Base-by-base conservation (phyloP, 2,113 vertebrate species). In the Scomber scombrus region DNA sequence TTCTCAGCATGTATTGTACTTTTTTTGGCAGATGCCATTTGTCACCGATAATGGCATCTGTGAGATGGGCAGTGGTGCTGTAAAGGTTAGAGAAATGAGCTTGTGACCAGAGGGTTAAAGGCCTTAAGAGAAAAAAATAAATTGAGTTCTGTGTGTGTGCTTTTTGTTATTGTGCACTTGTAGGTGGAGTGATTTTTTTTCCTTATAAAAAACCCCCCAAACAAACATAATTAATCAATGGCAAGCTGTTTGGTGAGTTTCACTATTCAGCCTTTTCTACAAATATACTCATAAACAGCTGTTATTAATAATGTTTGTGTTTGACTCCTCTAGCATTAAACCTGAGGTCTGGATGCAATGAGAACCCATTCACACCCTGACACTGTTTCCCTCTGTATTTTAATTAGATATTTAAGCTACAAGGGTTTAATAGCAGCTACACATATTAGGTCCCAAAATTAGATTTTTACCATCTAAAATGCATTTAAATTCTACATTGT, bases 291-390 rank as follows among this genome's bases (percentile, higher is more conserved):
- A 51, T 21, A 0, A 43, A 45, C 34, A 45, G 11, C 43, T 31
- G 46, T 4, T 0, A 71, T 75, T 23, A 82, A 1, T 23, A 52
- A 34, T 9, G 43, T 58, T 61, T 34, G 12, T 58, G 15, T 79
- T 76, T 62, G 26, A 75, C 66, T 86, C 31, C 81, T 78, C 60
- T 45, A 0, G n/a, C 54, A 66, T 83, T 69, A 88, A 77, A 66
- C 58, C 14, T 55, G 26, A 60, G 31, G 58, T 71, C 23, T 74
- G 55, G 14, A 49, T 51, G 12, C 57, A 1, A 26, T 11, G 26
- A 21, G n/a, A 46, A 45, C 51, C 54, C 31, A 18, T 19, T 31
- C 34, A 51, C 45, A 74, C 40, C 57, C 9, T 14, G 4, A 65
- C 26, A 12, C 23, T 2, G 55, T 56, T 9, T 8, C 43, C 58